These are phyloP conservation scores for Isaurus tuberculatus DNA, from an alignment of 92 coral and sea anemone species.

Conservation along the genomic window DNA sequence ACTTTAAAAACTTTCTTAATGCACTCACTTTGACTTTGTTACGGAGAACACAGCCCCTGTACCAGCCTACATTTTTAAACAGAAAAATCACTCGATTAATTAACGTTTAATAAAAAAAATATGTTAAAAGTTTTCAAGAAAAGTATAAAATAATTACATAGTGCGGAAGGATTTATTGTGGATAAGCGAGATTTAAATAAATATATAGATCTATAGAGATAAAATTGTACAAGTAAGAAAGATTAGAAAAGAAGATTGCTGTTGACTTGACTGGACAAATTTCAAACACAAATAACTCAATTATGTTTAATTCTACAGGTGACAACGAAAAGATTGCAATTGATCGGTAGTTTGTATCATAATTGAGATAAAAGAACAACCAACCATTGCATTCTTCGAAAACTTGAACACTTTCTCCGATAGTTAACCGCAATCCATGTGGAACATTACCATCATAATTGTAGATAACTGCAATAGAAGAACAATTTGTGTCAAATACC, in stretches of 20 bases:
- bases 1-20: not conserved
- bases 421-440: conserved; percentile 78
- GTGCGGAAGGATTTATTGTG: not conserved
- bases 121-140: not conserved
- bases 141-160: not conserved
- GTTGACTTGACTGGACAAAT: not conserved
- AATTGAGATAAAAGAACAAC: not conserved
- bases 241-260: not conserved
- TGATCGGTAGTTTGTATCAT: not conserved
- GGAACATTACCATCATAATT: conserved; percentile 83
- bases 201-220: not conserved
- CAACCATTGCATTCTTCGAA: conserved; percentile 91
- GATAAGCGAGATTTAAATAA: not conserved
- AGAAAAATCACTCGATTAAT: conserved; percentile 7
- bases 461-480: conserved; percentile 79
- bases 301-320: not conserved
- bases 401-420: conserved; percentile 96
- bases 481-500: not conserved
- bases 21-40: conserved; percentile 83
- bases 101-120: not conserved
- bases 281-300: not conserved
- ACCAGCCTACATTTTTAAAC: conserved; percentile 81
- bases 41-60: conserved; percentile 84
- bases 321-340: not conserved
- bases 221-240: not conserved